Evolutionary conservation across 35 echinoderm and acorn worm species (phyloP), one percentile per base, ranked within the genome.

Genomic region (Diadema setosum): DNA sequence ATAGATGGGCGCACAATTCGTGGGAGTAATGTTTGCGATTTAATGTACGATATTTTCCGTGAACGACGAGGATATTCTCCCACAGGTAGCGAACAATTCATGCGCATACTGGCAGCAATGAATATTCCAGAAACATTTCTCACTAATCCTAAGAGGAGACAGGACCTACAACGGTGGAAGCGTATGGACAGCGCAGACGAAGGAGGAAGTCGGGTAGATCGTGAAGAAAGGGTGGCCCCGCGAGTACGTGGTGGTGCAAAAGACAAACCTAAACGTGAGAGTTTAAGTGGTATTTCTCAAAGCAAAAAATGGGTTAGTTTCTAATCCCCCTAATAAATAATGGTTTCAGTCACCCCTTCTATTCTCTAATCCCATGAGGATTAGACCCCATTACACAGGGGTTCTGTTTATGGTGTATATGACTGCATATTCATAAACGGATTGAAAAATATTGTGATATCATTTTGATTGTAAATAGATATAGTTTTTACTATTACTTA

Each of bases 81-180:
- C 1, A 42, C 14, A 20, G 87, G 87, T 1, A 60, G 49, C 25
- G 73, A 89, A 65, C 87, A 82, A 48, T 89, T 89, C 46, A 42
- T 89, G 27, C 11, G 69, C 1, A 34, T 33, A 3, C 43, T 89
- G 41, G 87, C 75, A 39, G 17, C 52, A 40, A 82, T 89, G 76
- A 89, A 89, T 34, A 52, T 89, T 30, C 87, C 87, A 2, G 87
- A 89, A 82, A 65, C 74, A 37, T 26, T 89, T 5, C 1, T 89
- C 18, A 30, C 55, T 5, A 89, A 89, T 39, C 33, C 57, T 15
- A 81, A 52, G 39, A 55, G 76, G 31, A 65, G 87, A 5, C 24
- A 34, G 7, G 55, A 58, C 1, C 33, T 89, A 23, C 87, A 80
- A 27, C 87, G 76, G 2, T 59, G 45, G 26, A 89, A 89, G 50